Percentiles rank a stretch among this genome's conserved stretches.
Evolutionary conservation across 2,797 vertebrate genomes (phyloP).

Genomic region (Poliocrania exsul): DNA sequence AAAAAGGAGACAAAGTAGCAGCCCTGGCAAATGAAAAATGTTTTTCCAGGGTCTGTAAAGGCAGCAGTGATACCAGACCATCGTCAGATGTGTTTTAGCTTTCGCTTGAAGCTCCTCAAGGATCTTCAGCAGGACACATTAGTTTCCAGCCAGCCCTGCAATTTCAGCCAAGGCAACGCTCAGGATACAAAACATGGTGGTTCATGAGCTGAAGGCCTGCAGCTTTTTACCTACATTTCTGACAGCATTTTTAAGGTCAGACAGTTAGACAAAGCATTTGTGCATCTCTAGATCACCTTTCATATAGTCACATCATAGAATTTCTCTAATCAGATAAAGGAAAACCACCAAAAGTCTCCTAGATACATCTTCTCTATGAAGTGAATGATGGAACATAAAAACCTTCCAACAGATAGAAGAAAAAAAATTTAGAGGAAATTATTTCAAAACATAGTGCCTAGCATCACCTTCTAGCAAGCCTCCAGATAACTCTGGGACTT

Average conservation of each 20-base stretch:
- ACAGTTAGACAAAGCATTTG: background rate
- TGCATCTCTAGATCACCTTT: background rate
- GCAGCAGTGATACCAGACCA: background rate
- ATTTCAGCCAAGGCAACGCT: background rate
- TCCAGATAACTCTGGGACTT: background rate
- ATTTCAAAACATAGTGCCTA: background rate
- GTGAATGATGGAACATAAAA: background rate
- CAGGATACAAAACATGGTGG: background rate
- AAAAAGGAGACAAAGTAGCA: background rate
- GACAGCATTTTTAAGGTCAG: background rate
- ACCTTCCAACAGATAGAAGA: background rate
- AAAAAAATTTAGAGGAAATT: background rate
- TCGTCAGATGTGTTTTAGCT: background rate
- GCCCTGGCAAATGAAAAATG: background rate
- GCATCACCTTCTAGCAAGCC: background rate
- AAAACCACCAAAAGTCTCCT: background rate
- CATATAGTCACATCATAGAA: background rate
- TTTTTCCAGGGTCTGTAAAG: background rate
- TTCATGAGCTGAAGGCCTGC: background rate
- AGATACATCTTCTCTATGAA: background rate
- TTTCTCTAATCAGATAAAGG: background rate
- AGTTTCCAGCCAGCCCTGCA: background rate
- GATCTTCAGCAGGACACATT: background rate
- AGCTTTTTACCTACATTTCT: background rate
- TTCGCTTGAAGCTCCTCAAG: background rate